These are phyloP conservation scores for Periparus ater DNA, from an alignment of 2,797 vertebrate genomes.

Conservation along the genomic window DNA sequence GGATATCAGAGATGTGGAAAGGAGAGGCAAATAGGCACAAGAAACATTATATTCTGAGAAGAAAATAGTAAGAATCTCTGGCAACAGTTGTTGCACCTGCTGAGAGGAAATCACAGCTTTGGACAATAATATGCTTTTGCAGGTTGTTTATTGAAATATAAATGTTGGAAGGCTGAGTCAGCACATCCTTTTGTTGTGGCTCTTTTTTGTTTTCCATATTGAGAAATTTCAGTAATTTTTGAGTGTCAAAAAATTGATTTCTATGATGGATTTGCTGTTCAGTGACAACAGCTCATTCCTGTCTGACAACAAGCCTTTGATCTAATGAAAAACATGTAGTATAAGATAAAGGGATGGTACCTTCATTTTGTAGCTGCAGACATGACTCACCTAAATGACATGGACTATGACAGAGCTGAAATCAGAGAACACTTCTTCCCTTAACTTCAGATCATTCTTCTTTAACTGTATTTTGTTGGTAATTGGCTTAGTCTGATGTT, in stretches of 20 bases:
- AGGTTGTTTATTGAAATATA: background rate
- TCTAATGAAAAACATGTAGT: background rate
- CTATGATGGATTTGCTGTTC: background rate
- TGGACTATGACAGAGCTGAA: background rate
- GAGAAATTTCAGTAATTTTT: background rate
- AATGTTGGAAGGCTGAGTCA: background rate
- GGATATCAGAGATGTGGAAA: background rate
- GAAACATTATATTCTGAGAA: background rate
- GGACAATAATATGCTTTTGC: background rate
- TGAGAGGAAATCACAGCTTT: background rate
- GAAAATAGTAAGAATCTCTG: background rate
- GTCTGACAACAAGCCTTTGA: background rate
- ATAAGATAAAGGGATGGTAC: background rate
- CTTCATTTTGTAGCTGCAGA: background rate
- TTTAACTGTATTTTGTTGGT: background rate
- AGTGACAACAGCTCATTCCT: background rate
- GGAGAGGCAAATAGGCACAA: background rate
- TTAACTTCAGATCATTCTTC: background rate
- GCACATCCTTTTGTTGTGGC: background rate
- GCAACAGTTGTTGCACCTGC: background rate
- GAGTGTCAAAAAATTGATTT: background rate
- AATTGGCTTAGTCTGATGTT: background rate
- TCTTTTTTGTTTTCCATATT: background rate
- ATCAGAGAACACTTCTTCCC: background rate
- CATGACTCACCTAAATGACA: background rate